Evolutionary conservation across 2,113 vertebrate species (phyloP).

Genomic region (Leptobrachium leishanense): DNA sequence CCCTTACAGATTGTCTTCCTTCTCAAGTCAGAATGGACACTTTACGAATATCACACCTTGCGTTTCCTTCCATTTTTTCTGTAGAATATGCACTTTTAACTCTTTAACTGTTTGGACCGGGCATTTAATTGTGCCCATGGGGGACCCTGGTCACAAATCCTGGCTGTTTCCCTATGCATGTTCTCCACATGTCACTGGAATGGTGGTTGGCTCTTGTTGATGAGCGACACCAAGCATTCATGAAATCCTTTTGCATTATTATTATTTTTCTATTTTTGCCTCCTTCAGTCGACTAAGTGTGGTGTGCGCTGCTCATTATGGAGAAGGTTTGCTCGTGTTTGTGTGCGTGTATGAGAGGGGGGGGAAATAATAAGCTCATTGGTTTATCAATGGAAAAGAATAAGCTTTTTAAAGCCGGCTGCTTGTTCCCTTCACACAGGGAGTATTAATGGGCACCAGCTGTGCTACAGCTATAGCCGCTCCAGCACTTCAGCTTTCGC

Average conservation of each 20-base stretch:
- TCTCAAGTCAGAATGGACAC: no score
- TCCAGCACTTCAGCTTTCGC: slow-evolving; percentile 59
- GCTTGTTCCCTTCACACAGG: slow-evolving; percentile 52
- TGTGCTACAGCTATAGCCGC: slow-evolving; percentile 63
- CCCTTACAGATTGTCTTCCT: slow-evolving; percentile 18
- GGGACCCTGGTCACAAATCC: neutral
- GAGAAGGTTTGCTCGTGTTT: slow-evolving; percentile 11
- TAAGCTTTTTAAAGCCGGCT: slow-evolving; percentile 51
- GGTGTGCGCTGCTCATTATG: slow-evolving; percentile 39
- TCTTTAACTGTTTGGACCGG: no score
- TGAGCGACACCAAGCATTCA: neutral
- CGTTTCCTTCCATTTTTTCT: no score
- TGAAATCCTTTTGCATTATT: slow-evolving; percentile 12
- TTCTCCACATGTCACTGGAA: slow-evolving; percentile 36
- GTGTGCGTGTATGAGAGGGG: neutral
- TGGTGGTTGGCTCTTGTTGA: slow-evolving; percentile 45
- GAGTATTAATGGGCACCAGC: slow-evolving; percentile 68
- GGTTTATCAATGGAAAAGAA: slow-evolving; percentile 52
- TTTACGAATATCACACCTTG: no score
- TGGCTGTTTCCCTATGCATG: slow-evolving; percentile 6
- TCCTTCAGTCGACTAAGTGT: slow-evolving; percentile 43
- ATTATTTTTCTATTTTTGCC: neutral
- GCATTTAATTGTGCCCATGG: no score
- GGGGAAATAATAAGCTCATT: slow-evolving; percentile 50
- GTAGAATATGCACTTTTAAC: no score